Evolutionary conservation across 2,797 vertebrate genomes (phyloP).

Genomic region (Sebastiscus tertius): DNA sequence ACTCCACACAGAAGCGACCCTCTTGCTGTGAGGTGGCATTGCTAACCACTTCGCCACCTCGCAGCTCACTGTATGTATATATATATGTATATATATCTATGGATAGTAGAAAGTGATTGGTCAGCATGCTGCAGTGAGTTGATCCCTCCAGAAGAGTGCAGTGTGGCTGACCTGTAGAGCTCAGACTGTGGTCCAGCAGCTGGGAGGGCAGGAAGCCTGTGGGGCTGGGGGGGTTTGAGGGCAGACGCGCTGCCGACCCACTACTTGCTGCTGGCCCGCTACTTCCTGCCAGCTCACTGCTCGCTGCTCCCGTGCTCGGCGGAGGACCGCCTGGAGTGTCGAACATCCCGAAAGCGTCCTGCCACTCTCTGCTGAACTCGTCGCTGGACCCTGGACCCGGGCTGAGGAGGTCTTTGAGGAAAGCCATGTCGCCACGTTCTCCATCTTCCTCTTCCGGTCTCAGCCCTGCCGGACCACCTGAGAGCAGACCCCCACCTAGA

Average conservation of each 20-base stretch:
- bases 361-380: conserved; percentile 81
- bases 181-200: conserved; percentile 88
- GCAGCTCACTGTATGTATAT: too few species aligned
- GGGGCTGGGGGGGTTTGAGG: conserved; percentile 72
- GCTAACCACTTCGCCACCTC: too few species aligned
- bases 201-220: conserved; percentile 88
- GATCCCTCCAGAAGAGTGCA: conserved; percentile 31
- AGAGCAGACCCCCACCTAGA: conserved; percentile 65
- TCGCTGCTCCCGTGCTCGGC: background rate
- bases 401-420: conserved; percentile 85
- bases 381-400: conserved; percentile 67
- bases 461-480: conserved; percentile 26
- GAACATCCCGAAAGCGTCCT: conserved; percentile 79
- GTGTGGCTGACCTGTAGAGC: conserved; percentile 74
- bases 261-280: background rate
- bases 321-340: conserved; percentile 39
- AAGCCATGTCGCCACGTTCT: conserved; percentile 85
- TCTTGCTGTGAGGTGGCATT: too few species aligned
- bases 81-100: too few species aligned
- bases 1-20: too few species aligned
- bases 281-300: conserved; percentile 38
- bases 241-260: conserved; percentile 36
- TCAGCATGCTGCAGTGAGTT: background rate
- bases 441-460: conserved; percentile 75
- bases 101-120: too few species aligned